Base-by-base conservation (phyloP, 2,113 vertebrate species). In the Chunga burmeisteri region DNA sequence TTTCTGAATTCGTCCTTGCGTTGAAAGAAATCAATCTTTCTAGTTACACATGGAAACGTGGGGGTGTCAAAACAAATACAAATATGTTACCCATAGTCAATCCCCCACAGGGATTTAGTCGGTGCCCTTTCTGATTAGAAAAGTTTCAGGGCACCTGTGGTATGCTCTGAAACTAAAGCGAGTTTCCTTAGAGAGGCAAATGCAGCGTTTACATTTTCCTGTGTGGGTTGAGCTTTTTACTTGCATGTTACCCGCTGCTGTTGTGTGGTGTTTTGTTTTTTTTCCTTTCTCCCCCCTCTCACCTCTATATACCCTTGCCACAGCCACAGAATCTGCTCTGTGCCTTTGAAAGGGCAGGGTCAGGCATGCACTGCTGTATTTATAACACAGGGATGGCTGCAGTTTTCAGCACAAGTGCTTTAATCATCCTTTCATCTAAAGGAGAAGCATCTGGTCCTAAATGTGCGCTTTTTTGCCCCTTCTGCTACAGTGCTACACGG, bases 361-460 rank as follows among this genome's bases (percentile, higher is more conserved):
- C 81, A 88, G 90, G 42, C 65, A 56, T 32, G 85, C 75, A 52
- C 65, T 95, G 91, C 78, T 88, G 68, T 89, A 79, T 87, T 94
- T 92, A 3, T 61, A 83, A 74, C 5, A 0, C 55, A 49, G 81
- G 52, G 61, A 82, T 78, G 0, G 26, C 86, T 90, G 91, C 94
- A 94, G 96, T 93, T 97, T 85, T 63, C 93, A 94, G 84, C 81
- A 90, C 86, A 90, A 94, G 93, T 73, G 56, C 90, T 93, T 97
- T 93, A 93, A 96, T 95, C 83, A 68, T 53, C 81, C 87, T 92
- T 95, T 97, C 86, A 94, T 94, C 88, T 87, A 89, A 94, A 94
- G 92, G 78, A 87, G 93, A 93, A 97, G 96, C 97, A 97, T 96
- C 97, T 97, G 97, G 88, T 94, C 95, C 91, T 91, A 96, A 96